Evolutionary conservation across 2,888 invertebrate species (phyloP).

Genomic region (Dendrolimus pini): DNA sequence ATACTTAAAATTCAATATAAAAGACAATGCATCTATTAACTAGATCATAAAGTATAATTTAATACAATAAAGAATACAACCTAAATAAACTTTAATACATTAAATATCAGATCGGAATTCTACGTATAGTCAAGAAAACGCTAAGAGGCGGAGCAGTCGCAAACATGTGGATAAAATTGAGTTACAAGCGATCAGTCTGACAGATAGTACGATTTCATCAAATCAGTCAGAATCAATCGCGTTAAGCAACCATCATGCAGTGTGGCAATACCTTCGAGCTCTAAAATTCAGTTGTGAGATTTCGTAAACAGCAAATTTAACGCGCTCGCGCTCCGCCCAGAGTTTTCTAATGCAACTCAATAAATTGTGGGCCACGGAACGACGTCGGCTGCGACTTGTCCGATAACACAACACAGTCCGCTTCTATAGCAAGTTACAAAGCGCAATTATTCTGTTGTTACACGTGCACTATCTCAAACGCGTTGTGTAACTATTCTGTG

Average conservation of each 20-base stretch:
- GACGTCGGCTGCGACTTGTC: constrained; percentile 25
- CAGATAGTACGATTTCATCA: constrained; percentile 40
- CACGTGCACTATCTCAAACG: background rate
- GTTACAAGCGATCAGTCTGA: background rate
- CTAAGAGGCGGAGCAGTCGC: too few species aligned
- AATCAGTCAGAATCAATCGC: constrained; percentile 48
- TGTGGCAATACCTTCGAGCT: constrained; percentile 61
- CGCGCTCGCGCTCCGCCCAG: constrained; percentile 62
- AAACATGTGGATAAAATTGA: too few species aligned
- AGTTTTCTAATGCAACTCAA: constrained; percentile 67
- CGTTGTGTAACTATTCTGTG: background rate
- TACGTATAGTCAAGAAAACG: too few species aligned
- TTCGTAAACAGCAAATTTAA: constrained; percentile 73
- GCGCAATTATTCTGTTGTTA: constrained; percentile 23
- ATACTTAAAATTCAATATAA: too few species aligned
- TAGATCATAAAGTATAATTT: too few species aligned
- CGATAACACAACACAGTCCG: constrained; percentile 25
- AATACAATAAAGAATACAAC: too few species aligned
- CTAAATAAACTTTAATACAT: too few species aligned
- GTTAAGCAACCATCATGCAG: constrained; percentile 56
- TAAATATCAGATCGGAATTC: too few species aligned
- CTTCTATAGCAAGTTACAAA: constrained; percentile 9
- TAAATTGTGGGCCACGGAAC: constrained; percentile 63
- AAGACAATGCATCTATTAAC: too few species aligned
- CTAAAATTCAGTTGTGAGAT: constrained; percentile 70